phyloP scores from a whole-genome alignment of 1,140 invertebrate species.

The Colletes gigas region DNA sequence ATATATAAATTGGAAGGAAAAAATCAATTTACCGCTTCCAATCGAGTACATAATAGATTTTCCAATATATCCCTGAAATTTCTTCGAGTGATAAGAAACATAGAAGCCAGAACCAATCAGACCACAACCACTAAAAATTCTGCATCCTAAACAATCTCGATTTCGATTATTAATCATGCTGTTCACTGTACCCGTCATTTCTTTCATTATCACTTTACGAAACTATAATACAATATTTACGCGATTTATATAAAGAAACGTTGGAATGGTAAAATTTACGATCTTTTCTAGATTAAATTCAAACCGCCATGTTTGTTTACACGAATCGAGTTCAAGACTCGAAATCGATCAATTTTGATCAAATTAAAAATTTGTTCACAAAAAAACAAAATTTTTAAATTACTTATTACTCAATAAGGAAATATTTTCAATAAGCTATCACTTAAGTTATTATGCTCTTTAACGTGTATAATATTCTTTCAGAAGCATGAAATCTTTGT shows the following conservation, averaged over 20 bases:
- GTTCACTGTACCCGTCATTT: conserved; percentile 26
- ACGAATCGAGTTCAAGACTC: not conserved
- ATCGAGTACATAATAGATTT: conserved; percentile 69
- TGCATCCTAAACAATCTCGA: conserved; percentile 74
- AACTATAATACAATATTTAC: not conserved
- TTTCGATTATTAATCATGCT: conserved; percentile 65
- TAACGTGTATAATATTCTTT: too few relatives aligned
- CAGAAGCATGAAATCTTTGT: too few relatives aligned
- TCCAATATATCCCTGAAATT: conserved; percentile 64
- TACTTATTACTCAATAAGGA: too few relatives aligned
- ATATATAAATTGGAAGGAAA: not conserved
- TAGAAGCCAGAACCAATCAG: conserved; percentile 77
- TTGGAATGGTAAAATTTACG: not conserved
- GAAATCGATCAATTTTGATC: not conserved
- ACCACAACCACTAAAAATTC: conserved; percentile 74
- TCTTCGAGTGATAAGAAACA: conserved; percentile 72
- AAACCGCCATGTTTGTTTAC: not conserved
- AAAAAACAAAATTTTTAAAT: too few relatives aligned
- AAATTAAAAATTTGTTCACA: not conserved
- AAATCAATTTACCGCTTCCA: conserved; percentile 63
- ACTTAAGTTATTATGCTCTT: too few relatives aligned
- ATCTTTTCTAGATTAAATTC: conserved; percentile 18
- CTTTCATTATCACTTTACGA: conserved; percentile 9
- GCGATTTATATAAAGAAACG: not conserved
- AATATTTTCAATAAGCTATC: too few relatives aligned